These are phyloP conservation scores for Oryzias woworae DNA, from an alignment of 2,113 vertebrate species.

Conservation along the genomic window DNA sequence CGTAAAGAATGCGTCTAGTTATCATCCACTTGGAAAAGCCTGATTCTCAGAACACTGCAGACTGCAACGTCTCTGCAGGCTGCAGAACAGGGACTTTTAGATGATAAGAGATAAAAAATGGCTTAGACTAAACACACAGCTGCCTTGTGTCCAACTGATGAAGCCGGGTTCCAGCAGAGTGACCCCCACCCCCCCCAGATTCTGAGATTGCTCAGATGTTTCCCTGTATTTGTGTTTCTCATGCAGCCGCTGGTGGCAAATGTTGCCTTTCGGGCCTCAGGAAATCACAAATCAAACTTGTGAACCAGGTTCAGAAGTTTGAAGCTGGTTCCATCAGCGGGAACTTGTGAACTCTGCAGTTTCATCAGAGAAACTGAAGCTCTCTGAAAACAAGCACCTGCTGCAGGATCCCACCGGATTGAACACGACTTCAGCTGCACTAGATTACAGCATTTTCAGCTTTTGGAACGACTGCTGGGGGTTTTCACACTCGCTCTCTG, in stretches of 20 bases:
- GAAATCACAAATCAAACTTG: slow-evolving; percentile 51
- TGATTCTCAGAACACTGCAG: no score
- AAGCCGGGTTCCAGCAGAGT: neutral
- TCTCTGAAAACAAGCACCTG: no score
- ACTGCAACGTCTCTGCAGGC: neutral
- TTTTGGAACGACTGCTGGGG: neutral
- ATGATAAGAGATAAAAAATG: neutral
- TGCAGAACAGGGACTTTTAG: neutral
- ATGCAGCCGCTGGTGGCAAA: slow-evolving; percentile 9
- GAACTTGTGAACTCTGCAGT: neutral
- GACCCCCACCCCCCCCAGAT: slow-evolving; percentile 4
- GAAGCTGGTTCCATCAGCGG: neutral
- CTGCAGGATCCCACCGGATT: no score
- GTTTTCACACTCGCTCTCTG: neutral
- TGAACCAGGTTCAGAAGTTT: slow-evolving; percentile 9
- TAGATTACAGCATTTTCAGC: no score
- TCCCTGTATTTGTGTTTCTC: slow-evolving; percentile 37
- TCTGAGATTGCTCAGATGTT: slow-evolving; percentile 33
- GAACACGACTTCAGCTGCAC: no score
- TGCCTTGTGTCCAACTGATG: slow-evolving; percentile 12
- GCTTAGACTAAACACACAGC: slow-evolving; percentile 14
- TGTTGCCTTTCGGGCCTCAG: slow-evolving; percentile 25
- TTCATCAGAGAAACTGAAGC: neutral
- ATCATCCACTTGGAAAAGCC: no score
- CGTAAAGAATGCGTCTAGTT: no score